Evolutionary conservation across 2,113 vertebrate species (phyloP).

Genomic region (Syrrhaptes paradoxus): DNA sequence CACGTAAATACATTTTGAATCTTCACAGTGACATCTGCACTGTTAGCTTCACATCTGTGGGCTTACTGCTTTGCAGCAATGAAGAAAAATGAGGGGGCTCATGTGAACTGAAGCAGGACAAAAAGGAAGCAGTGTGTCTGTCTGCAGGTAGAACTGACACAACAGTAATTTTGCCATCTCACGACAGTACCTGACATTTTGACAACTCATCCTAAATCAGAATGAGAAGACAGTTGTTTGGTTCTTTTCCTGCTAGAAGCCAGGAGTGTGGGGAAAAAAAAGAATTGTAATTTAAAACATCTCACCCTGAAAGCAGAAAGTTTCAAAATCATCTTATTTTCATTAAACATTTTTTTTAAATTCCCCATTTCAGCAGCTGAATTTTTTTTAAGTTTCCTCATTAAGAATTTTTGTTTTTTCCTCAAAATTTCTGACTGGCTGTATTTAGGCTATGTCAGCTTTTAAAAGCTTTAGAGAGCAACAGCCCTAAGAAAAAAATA

Average conservation of each 20-base stretch:
- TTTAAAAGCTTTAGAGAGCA: neutral
- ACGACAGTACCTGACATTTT: neutral
- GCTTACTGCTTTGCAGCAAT: neutral
- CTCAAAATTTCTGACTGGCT: neutral
- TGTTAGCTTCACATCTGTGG: neutral
- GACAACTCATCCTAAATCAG: neutral
- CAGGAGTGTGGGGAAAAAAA: neutral
- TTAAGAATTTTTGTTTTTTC: neutral
- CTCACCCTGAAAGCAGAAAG: neutral
- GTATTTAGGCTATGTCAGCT: neutral
- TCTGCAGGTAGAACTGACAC: neutral
- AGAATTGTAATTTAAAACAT: neutral
- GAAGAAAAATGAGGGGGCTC: neutral
- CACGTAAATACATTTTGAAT: conserved; percentile 25
- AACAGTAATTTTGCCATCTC: neutral
- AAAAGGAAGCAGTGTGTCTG: neutral
- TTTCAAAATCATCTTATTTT: neutral
- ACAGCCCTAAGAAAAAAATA: neutral
- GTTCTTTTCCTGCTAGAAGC: neutral
- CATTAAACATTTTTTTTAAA: neutral
- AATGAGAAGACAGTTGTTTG: neutral
- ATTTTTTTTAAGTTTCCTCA: neutral
- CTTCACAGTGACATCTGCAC: neutral
- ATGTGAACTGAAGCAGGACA: neutral
- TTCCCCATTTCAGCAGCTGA: neutral